Evolutionary conservation across 1,140 invertebrate species (phyloP).

Genomic region (Octopus bimaculoides): DNA sequence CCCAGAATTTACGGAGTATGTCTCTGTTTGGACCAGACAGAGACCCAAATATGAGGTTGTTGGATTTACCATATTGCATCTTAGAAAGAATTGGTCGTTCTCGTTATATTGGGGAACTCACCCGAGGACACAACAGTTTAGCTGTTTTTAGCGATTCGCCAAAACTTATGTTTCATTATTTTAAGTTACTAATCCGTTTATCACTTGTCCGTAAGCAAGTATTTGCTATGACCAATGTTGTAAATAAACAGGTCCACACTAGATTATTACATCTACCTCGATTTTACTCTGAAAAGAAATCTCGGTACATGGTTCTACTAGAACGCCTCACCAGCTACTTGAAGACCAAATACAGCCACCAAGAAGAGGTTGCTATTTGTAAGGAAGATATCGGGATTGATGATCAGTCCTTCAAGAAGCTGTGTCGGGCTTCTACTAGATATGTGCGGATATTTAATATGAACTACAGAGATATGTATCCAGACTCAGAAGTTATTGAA

Average conservation of each 20-base stretch:
- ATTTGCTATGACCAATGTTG: constrained; percentile 21
- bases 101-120: constrained; percentile 70
- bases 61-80: constrained; percentile 68
- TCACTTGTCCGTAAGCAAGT: constrained; percentile 69
- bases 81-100: constrained; percentile 74
- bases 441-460: not conserved
- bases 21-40: constrained; percentile 61
- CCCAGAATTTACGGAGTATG: constrained; percentile 63
- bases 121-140: constrained; percentile 66
- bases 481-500: not conserved
- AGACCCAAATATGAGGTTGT: constrained; percentile 62
- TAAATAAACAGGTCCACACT: constrained; percentile 52
- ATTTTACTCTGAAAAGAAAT: constrained; percentile 64
- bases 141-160: constrained; percentile 59
- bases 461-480: constrained; percentile 9
- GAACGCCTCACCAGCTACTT: constrained; percentile 64
- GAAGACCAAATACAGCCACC: constrained; percentile 60
- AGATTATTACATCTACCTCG: constrained; percentile 64
- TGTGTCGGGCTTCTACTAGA: not conserved
- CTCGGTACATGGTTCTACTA: constrained; percentile 61
- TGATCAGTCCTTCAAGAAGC: constrained; percentile 11
- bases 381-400: constrained; percentile 54
- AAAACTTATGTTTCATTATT: constrained; percentile 69
- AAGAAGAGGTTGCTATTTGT: constrained; percentile 61
- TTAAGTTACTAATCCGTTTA: constrained; percentile 64